Evolutionary conservation across 2,888 invertebrate species (phyloP).

Genomic region (Apamea sordens): DNA sequence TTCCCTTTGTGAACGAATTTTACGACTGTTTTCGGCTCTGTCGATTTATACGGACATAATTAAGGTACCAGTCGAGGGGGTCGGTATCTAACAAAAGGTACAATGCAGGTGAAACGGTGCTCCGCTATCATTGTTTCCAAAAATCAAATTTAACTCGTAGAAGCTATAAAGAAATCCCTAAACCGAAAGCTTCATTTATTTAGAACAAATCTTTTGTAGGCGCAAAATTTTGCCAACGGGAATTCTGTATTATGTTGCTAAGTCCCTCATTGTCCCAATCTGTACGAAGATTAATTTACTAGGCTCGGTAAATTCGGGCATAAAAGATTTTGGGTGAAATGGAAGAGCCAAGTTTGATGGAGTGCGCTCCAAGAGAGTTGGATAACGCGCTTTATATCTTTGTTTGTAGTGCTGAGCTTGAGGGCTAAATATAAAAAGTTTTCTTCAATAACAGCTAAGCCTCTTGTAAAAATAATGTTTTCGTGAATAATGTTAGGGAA

Average conservation of each 20-base stretch:
- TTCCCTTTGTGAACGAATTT: slow-evolving; percentile 65
- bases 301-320: slow-evolving; percentile 78
- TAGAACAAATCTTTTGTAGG: slow-evolving; percentile 77
- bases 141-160: slow-evolving; percentile 63
- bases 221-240: slow-evolving; percentile 77
- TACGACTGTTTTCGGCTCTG: slow-evolving; percentile 63
- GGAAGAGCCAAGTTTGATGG: slow-evolving; percentile 67
- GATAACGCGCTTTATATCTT: slow-evolving; percentile 61
- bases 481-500: slow-evolving; percentile 42
- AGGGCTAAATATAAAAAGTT: slow-evolving; percentile 61
- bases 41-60: slow-evolving; percentile 66
- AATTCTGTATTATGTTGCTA: slow-evolving; percentile 82
- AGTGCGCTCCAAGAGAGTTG: slow-evolving; percentile 54
- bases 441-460: slow-evolving; percentile 51
- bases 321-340: slow-evolving; percentile 65
- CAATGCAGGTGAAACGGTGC: slow-evolving; percentile 56
- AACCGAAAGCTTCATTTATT: slow-evolving; percentile 70
- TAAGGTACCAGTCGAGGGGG: slow-evolving; percentile 54
- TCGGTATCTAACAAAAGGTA: slow-evolving; percentile 50
- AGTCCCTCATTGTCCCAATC: slow-evolving; percentile 85
- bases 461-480: slow-evolving; percentile 57
- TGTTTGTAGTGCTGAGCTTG: slow-evolving; percentile 58
- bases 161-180: slow-evolving; percentile 51
- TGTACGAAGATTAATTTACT: slow-evolving; percentile 86
- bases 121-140: slow-evolving; percentile 58